Evolutionary conservation across 2,797 vertebrate genomes (phyloP), one percentile per base, ranked within the genome.

Genomic region (Spinibarbus caldwelli): DNA sequence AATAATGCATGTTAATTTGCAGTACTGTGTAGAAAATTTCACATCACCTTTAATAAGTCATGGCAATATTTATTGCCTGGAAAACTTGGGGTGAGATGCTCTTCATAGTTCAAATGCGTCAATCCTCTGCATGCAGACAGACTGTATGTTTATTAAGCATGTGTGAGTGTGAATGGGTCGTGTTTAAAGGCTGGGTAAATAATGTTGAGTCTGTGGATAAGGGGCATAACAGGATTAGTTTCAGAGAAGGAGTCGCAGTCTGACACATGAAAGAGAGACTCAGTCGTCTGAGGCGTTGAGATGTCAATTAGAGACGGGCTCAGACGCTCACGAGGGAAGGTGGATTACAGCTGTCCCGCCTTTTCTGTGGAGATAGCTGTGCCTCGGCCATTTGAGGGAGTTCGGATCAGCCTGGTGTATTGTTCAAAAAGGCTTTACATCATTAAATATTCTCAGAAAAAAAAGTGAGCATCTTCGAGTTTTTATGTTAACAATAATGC

Each of bases 141-240:
- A 41, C 19, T 64, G 47, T 54, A n/a, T 12, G 49, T 57, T 43
- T 54, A 78, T 75, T 7, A 14, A 47, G 29, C 23, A 11, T n/a
- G 23, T 62, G 10, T 64, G 38, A 79, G 23, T 66, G 31, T 59
- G 64, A 78, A 73, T 67, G 10, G 34, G 31, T 14, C 23, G 23
- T 38, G 64, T 41, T 15, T 72, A 45, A 72, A 82, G 52, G 9
- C 21, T 75, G 54, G 45, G 1, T 54, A 62, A 85, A 82, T 45
- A 85, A 34, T 43, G 21, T 45, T 21, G 68, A 49, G 49, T 59
- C 49, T 3, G 8, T 75, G n/a, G 45, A 83, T 80, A 59, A 41
- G 47, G 70, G 80, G 23, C 19, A 26, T 83, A 81, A 88, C 52
- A 23, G 80, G 78, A 84, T 89, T 89, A 86, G 62, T 68, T 73